Base-by-base conservation (phyloP, 1,140 invertebrate genomes). In the Scaptodrosophila lebanonensis region DNA sequence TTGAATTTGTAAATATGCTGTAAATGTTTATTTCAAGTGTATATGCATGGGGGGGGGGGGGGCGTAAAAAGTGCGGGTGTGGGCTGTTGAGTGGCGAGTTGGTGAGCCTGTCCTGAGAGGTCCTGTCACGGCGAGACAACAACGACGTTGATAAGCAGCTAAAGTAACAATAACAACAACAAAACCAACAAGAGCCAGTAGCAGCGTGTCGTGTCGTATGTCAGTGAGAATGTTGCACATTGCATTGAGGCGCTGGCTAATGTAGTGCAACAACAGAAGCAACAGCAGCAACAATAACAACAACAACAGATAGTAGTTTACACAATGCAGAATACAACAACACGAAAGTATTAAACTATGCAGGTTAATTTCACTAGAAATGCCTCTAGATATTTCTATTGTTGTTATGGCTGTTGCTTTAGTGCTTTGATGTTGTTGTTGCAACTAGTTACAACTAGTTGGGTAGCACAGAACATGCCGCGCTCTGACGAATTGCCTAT, bases 341-440 rank as follows among this genome's bases (percentile, higher is more conserved):
- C 47, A 60, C 33, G 54, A 15, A 54, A 51, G 15, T 52, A 68
- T 79, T 61, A 73, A 66, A 79, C 75, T 79, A 79, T 79, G 68
- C 64, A 79, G 68, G 68, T 79, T 73, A 79, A 79, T 79, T 79
- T 61, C 64, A 79, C 73, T 73, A 52, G 57, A 64, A 63, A 58
- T 47, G 72, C 44, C 49, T 53, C 64, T 77, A 67, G 58, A 15
- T 47, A 17, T 22, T 47, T 13, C 25, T 40, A 18, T n/a, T 56
- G 35, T 9, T 51, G 27, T 42, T 9, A 13, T 45, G 35, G 29
- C 18, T 12, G 8, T 17, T 18, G n/a, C 11, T 36, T 25, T 32
- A 29, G n/a, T 39, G 17, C 33, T 25, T 48, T 22, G 25, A 8
- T 49, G 11, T 39, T 36, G 52, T 52, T 50, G 16, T 54, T 42